Conservation (phyloP, 2,797 vertebrate species). For the Aeoliscus strigatus region DNA sequence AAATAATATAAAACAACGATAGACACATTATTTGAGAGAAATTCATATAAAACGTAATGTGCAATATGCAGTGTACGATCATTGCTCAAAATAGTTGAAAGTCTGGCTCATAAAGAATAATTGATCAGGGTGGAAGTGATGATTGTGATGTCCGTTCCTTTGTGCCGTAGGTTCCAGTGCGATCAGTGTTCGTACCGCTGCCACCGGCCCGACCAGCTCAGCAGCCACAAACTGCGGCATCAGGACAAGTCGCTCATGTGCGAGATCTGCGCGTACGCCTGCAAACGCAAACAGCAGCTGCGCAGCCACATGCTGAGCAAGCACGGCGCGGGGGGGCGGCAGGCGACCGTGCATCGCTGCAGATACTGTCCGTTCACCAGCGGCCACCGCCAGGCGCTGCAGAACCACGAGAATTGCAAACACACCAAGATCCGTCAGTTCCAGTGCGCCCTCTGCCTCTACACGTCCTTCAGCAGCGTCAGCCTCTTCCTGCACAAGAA, state of each 20-base stretch:
- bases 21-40: too few relatives aligned
- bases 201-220: slow-evolving; percentile 93
- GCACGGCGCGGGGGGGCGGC: slow-evolving; percentile 72
- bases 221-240: slow-evolving; percentile 95
- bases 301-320: slow-evolving; percentile 90
- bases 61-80: too few relatives aligned
- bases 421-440: slow-evolving; percentile 90
- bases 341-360: slow-evolving; percentile 78
- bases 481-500: slow-evolving; percentile 96
- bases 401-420: slow-evolving; percentile 96
- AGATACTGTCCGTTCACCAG: slow-evolving; percentile 89
- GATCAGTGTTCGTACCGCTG: slow-evolving; percentile 93
- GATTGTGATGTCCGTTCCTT: not conserved
- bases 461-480: slow-evolving; percentile 90
- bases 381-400: slow-evolving; percentile 87
- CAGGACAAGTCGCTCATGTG: slow-evolving; percentile 94
- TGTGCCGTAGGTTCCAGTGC: slow-evolving; percentile 83
- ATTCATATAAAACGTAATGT: too few relatives aligned
- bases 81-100: too few relatives aligned
- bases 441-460: slow-evolving; percentile 85
- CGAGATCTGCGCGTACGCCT: slow-evolving; percentile 91
- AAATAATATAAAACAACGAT: too few relatives aligned
- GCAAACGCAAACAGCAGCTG: slow-evolving; percentile 93
- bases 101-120: too few relatives aligned
- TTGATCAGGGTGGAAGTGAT: too few relatives aligned